Evolutionary conservation across 2,797 vertebrate species (phyloP).

Genomic region (Cossypha dichroa): DNA sequence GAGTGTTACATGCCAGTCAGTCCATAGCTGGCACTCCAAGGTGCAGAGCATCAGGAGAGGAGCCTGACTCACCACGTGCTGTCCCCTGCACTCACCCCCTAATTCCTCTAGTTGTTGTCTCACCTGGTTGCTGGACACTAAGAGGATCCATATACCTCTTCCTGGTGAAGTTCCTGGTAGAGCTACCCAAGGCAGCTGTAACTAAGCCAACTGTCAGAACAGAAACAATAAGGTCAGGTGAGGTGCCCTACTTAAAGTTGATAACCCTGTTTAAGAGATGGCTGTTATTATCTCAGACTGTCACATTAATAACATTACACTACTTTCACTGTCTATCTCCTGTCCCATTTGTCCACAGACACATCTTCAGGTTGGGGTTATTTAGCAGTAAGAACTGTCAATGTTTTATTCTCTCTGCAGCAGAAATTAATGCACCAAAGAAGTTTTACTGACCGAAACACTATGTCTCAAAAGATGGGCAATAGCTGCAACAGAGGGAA

Average conservation of each 20-base stretch:
- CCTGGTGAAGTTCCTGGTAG: background rate
- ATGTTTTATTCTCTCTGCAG: background rate
- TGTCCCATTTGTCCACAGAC: background rate
- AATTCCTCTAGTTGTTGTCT: background rate
- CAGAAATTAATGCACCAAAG: background rate
- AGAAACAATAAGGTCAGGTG: background rate
- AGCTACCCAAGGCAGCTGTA: background rate
- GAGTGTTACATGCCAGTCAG: background rate
- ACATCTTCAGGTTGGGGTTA: background rate
- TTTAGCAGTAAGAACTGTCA: background rate
- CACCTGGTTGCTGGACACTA: fast-evolving
- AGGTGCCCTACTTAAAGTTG: background rate
- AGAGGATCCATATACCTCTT: background rate
- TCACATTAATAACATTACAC: background rate
- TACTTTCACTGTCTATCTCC: background rate
- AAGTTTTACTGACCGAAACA: background rate
- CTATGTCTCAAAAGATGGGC: background rate
- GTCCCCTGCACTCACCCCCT: background rate
- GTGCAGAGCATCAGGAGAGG: background rate
- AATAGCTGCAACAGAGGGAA: background rate
- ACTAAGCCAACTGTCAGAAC: background rate
- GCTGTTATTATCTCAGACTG: background rate
- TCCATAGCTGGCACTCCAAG: background rate
- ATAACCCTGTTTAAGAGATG: background rate
- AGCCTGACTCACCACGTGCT: background rate